Evolutionary conservation across 2,113 vertebrate genomes (phyloP).

Genomic region (Sardina pilchardus): DNA sequence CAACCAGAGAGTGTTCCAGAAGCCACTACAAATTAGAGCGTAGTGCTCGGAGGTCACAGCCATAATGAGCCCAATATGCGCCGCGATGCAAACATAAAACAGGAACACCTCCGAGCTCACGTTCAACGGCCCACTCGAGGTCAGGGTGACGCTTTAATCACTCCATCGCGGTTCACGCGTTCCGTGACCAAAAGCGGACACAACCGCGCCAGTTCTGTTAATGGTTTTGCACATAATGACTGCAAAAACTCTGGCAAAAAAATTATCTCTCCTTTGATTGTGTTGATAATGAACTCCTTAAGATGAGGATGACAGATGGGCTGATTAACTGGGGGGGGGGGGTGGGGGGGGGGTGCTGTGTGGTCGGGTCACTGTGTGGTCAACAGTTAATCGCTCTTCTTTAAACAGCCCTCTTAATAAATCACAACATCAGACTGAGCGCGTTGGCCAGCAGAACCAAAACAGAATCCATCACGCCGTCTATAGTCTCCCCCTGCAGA

Average conservation of each 20-base stretch:
- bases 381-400: constrained; percentile 62
- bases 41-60: neutral
- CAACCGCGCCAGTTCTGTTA: neutral
- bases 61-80: neutral
- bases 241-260: neutral
- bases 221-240: neutral
- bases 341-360: constrained; percentile 27
- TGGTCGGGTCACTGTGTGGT: constrained; percentile 55
- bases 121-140: neutral
- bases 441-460: constrained; percentile 18
- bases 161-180: neutral
- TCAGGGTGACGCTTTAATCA: neutral
- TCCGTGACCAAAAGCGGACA: neutral
- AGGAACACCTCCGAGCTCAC: neutral
- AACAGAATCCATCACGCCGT: constrained; percentile 24
- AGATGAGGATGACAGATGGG: constrained; percentile 58
- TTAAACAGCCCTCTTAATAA: constrained; percentile 43
- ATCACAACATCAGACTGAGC: neutral
- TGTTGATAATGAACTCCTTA: constrained; percentile 59
- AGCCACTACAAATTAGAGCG: neutral
- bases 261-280: constrained; percentile 4
- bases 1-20: neutral
- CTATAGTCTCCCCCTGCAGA: neutral
- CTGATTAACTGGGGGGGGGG: constrained; percentile 43
- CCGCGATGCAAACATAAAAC: neutral